Evolutionary conservation across 2,888 invertebrate genomes (phyloP).

Genomic region (Tetragonula carbonaria): DNA sequence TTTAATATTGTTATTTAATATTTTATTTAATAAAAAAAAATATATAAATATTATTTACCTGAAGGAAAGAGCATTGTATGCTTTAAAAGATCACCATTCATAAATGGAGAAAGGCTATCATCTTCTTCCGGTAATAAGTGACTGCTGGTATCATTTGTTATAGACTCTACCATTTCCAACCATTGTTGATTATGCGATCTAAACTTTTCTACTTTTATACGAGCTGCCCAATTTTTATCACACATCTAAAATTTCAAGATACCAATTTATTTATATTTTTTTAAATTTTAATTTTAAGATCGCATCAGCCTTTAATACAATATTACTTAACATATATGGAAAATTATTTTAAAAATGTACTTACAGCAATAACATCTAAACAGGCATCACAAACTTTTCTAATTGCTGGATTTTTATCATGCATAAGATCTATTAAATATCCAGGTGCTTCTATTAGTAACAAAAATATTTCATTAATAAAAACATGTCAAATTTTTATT

Average conservation of each 20-base stretch:
- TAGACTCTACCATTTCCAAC: conserved; percentile 97
- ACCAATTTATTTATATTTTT: background rate
- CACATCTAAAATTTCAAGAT: conserved; percentile 85
- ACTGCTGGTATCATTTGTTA: conserved; percentile 85
- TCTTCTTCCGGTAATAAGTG: conserved; percentile 86
- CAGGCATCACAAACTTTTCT: conserved; percentile 97
- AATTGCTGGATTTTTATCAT: conserved; percentile 97
- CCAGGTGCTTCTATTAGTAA: conserved; percentile 93
- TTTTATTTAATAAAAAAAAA: background rate
- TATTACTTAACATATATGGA: background rate
- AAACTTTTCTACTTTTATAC: conserved; percentile 97
- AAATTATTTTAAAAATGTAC: conserved; percentile 68
- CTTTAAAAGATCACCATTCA: conserved; percentile 90
- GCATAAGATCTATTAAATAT: conserved; percentile 98
- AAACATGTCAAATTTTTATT: background rate
- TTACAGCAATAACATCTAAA: conserved; percentile 96
- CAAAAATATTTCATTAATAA: conserved; percentile 7
- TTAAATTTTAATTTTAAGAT: too few relatives aligned
- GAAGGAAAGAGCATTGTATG: conserved; percentile 86
- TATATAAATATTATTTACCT: conserved; percentile 72
- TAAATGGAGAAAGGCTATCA: conserved; percentile 90
- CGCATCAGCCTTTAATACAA: conserved; percentile 1
- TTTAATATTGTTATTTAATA: conserved; percentile 29
- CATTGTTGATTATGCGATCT: conserved; percentile 99
- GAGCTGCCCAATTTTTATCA: conserved; percentile 96